Evolutionary conservation across 2,888 invertebrate species (phyloP).

Genomic region (Pammene fasciana): DNA sequence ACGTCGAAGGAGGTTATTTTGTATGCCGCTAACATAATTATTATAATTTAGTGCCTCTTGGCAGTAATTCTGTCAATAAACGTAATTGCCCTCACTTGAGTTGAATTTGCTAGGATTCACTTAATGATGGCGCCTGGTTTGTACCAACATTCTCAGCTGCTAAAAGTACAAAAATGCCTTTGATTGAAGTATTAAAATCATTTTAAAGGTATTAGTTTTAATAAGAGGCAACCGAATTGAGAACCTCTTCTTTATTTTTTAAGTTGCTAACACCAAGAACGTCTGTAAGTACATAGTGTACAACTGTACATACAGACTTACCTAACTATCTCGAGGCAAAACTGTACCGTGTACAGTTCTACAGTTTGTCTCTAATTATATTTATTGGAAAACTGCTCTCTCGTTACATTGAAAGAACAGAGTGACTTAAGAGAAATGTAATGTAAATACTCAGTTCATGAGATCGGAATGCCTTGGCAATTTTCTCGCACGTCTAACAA

Average conservation of each 20-base stretch:
- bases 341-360: too few species aligned
- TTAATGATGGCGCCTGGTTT: conserved; percentile 5
- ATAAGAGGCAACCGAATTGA: too few species aligned
- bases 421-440: conserved; percentile 34
- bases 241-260: too few species aligned
- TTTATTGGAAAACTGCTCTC: too few species aligned
- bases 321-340: too few species aligned
- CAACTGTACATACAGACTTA: too few species aligned
- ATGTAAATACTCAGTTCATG: conserved; percentile 38
- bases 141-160: conserved; percentile 3
- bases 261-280: too few species aligned
- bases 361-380: too few species aligned
- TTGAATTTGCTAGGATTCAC: conserved; percentile 10
- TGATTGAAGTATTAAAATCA: too few species aligned
- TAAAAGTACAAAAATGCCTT: neutral
- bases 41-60: conserved; percentile 29
- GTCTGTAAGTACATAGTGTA: too few species aligned
- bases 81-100: conserved; percentile 23
- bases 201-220: too few species aligned
- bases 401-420: conserved; percentile 30
- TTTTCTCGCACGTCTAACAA: conserved; percentile 34
- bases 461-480: conserved; percentile 24
- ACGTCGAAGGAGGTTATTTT: conserved; percentile 21
- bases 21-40: conserved; percentile 37
- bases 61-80: conserved; percentile 32